phyloP scores from a whole-genome alignment of 2,797 vertebrate genomes.

The Bovichtus variegatus region DNA sequence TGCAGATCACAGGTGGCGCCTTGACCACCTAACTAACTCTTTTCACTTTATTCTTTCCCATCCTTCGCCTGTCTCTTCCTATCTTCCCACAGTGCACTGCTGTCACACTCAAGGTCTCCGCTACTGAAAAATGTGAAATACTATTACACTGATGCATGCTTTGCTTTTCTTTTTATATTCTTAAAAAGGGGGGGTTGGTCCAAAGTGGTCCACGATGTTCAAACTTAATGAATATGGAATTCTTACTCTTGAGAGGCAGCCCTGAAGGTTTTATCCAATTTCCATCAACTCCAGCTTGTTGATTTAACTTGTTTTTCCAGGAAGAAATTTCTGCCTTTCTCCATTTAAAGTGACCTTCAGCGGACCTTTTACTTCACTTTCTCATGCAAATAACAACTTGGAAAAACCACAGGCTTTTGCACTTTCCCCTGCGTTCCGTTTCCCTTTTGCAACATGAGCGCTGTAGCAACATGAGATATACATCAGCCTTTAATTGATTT shows the following conservation, averaged over 20 bases:
- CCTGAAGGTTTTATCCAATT: constrained; percentile 67
- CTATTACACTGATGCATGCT: constrained; percentile 17
- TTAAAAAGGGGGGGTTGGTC: not conserved
- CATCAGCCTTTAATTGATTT: constrained; percentile 73
- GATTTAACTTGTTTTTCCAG: constrained; percentile 63
- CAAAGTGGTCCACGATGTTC: constrained; percentile 22
- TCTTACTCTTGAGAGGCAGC: constrained; percentile 51
- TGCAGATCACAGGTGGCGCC: constrained; percentile 75
- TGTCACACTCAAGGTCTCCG: constrained; percentile 47
- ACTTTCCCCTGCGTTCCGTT: not conserved
- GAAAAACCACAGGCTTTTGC: constrained; percentile 35
- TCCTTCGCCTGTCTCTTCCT: constrained; percentile 58
- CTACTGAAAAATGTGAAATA: constrained; percentile 47
- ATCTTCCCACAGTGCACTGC: constrained; percentile 46
- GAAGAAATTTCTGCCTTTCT: constrained; percentile 33
- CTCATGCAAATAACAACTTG: constrained; percentile 48
- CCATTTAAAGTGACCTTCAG: constrained; percentile 69
- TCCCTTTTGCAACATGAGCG: constrained; percentile 14
- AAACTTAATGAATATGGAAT: constrained; percentile 66
- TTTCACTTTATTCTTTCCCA: constrained; percentile 60
- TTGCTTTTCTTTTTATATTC: not conserved
- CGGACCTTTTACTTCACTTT: constrained; percentile 36
- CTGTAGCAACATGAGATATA: constrained; percentile 46
- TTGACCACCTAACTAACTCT: constrained; percentile 77
- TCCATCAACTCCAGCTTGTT: constrained; percentile 60